Percentiles rank a stretch among this genome's conserved stretches.
phyloP scores from a whole-genome alignment of 2,888 invertebrate genomes.

The Spodoptera picta region DNA sequence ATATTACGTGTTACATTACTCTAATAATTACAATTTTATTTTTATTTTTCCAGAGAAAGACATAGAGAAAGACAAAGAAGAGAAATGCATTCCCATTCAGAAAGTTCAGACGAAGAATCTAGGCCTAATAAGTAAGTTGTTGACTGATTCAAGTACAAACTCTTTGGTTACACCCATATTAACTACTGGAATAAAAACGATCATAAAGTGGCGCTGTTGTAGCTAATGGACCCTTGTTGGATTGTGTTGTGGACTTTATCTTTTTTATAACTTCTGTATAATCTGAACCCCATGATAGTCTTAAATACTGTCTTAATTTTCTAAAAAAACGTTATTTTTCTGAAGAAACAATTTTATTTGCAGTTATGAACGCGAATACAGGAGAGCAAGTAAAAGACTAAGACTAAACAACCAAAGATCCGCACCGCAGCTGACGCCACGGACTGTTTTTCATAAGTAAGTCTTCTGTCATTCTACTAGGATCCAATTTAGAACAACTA shows the following conservation, averaged over 20 bases:
- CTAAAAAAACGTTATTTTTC: too few relatives aligned
- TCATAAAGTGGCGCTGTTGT: too few relatives aligned
- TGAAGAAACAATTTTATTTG: constrained; percentile 48
- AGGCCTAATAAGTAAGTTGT: constrained; percentile 87
- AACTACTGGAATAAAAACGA: too few relatives aligned
- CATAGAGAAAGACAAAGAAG: constrained; percentile 85
- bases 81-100: constrained; percentile 86
- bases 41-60: constrained; percentile 77
- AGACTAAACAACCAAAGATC: constrained; percentile 85
- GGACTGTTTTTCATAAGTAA: constrained; percentile 92
- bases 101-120: constrained; percentile 91
- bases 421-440: constrained; percentile 84
- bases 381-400: constrained; percentile 88
- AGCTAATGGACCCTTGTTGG: too few relatives aligned
- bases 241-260: too few relatives aligned
- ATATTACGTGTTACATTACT: too few relatives aligned
- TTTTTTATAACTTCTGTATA: too few relatives aligned
- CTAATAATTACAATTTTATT: neutral
- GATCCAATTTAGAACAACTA: too few relatives aligned
- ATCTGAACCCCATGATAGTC: too few relatives aligned
- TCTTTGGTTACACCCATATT: too few relatives aligned
- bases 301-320: too few relatives aligned
- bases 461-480: constrained; percentile 33
- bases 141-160: neutral
- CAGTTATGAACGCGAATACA: constrained; percentile 86